Conservation (phyloP, 2,888 invertebrate genomes). For the Aporophyla lueneburgensis region DNA sequence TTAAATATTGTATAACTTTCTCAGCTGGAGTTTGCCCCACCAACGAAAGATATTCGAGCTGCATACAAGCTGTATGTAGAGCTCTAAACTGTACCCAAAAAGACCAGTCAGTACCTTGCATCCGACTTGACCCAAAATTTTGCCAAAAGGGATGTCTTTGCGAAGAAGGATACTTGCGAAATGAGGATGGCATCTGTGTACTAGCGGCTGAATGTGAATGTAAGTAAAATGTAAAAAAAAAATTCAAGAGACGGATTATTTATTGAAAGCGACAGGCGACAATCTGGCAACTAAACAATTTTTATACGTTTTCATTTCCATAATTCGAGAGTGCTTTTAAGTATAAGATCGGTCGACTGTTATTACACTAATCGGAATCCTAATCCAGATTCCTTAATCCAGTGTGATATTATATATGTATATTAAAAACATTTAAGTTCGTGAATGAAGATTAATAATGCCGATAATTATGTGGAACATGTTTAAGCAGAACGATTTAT, state of each 20-base stretch:
- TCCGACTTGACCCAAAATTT: conserved; percentile 21
- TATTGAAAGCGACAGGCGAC: too few relatives aligned
- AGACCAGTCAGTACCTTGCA: conserved; percentile 55
- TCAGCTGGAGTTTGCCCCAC: conserved; percentile 53
- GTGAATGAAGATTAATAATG: neutral
- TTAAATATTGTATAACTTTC: conserved; percentile 2
- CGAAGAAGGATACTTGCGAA: conserved; percentile 46
- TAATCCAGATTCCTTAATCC: too few relatives aligned
- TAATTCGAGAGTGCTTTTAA: too few relatives aligned
- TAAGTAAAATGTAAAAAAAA: conserved; percentile 16
- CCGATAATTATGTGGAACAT: neutral
- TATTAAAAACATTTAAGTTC: neutral
- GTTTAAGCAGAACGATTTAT: neutral
- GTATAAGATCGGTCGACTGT: too few relatives aligned
- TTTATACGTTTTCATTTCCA: too few relatives aligned
- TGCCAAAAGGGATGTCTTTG: conserved; percentile 54
- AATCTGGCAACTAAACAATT: too few relatives aligned
- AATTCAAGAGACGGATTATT: neutral
- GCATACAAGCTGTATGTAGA: conserved; percentile 65
- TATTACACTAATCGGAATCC: neutral
- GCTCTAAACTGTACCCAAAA: conserved; percentile 63
- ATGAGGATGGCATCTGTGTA: conserved; percentile 45
- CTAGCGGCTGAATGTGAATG: conserved; percentile 42
- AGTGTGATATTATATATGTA: too few relatives aligned
- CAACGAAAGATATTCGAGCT: conserved; percentile 65